These are phyloP conservation scores for Steinernema feltiae DNA, from an alignment of 1,140 invertebrate species.

Conservation along the genomic window DNA sequence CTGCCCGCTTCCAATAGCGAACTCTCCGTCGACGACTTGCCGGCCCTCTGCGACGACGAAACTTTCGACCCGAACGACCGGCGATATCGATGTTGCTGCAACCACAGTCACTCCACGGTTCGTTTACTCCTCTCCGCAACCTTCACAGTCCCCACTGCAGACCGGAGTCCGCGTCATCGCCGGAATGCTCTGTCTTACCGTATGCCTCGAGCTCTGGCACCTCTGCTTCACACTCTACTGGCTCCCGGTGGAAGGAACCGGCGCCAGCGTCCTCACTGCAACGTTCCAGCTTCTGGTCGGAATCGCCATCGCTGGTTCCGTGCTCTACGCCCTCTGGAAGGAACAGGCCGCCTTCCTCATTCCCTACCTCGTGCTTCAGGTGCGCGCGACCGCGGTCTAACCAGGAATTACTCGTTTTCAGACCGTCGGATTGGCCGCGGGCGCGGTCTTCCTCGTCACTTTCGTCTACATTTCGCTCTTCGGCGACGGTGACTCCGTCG, in stretches of 20 bases:
- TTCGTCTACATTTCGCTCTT: constrained; percentile 19
- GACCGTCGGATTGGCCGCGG: constrained; percentile 30
- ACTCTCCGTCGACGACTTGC: not conserved
- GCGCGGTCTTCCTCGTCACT: constrained; percentile 39
- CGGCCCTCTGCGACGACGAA: not conserved
- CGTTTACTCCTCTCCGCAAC: constrained; percentile 17
- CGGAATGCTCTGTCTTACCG: constrained; percentile 39
- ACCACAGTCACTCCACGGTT: constrained; percentile 37
- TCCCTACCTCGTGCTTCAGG: constrained; percentile 40
- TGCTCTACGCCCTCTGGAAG: constrained; percentile 38
- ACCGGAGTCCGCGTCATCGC: constrained; percentile 44
- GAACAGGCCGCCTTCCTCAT: constrained; percentile 40
- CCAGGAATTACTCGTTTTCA: constrained; percentile 14
- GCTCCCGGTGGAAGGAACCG: constrained; percentile 9
- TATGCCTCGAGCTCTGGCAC: constrained; percentile 42
- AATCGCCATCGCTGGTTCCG: constrained; percentile 26
- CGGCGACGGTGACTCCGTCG: constrained; percentile 3
- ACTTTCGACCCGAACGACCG: constrained; percentile 42
- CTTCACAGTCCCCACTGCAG: constrained; percentile 16
- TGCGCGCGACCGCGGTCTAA: not conserved
- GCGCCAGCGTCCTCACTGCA: constrained; percentile 1
- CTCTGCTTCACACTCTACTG: constrained; percentile 23
- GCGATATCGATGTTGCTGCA: constrained; percentile 40
- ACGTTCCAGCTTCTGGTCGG: constrained; percentile 37
- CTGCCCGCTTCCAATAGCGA: not conserved